These are phyloP conservation scores for Elephas maximus DNA, from an alignment of 2,113 vertebrate species.

Conservation along the genomic window DNA sequence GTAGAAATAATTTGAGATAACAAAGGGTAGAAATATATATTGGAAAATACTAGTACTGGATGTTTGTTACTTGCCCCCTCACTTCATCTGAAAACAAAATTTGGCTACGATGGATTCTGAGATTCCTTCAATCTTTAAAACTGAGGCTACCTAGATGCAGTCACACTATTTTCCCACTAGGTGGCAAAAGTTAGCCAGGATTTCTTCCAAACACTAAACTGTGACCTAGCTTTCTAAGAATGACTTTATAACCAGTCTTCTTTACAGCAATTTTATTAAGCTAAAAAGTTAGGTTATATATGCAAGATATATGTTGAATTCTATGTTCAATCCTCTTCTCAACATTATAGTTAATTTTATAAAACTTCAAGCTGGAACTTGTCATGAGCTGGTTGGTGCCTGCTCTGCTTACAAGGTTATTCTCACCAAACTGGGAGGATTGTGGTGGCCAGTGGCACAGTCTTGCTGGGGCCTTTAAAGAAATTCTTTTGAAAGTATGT, in stretches of 20 bases:
- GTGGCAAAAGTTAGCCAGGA: not conserved
- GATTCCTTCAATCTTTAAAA: not conserved
- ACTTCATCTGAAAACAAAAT: not conserved
- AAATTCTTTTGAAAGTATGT: not conserved
- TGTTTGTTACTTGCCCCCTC: not conserved
- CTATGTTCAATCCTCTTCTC: not conserved
- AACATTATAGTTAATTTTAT: not conserved
- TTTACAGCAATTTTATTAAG: not conserved
- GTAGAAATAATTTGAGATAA: not conserved
- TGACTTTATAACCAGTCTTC: too few relatives aligned
- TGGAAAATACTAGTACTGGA: not conserved
- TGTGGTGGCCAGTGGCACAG: not conserved
- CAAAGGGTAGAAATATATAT: not conserved
- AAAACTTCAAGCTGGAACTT: not conserved
- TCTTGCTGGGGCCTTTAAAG: not conserved
- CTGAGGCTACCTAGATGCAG: not conserved
- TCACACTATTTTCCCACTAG: not conserved
- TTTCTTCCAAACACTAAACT: not conserved
- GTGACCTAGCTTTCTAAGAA: too few relatives aligned
- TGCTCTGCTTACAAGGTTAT: too few relatives aligned
- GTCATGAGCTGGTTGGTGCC: too few relatives aligned
- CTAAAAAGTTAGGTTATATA: not conserved
- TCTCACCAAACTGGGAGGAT: too few relatives aligned
- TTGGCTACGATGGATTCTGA: not conserved
- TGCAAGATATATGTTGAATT: too few relatives aligned